phyloP scores from a whole-genome alignment of 1,140 invertebrate genomes.

The Metaphire vulgaris region DNA sequence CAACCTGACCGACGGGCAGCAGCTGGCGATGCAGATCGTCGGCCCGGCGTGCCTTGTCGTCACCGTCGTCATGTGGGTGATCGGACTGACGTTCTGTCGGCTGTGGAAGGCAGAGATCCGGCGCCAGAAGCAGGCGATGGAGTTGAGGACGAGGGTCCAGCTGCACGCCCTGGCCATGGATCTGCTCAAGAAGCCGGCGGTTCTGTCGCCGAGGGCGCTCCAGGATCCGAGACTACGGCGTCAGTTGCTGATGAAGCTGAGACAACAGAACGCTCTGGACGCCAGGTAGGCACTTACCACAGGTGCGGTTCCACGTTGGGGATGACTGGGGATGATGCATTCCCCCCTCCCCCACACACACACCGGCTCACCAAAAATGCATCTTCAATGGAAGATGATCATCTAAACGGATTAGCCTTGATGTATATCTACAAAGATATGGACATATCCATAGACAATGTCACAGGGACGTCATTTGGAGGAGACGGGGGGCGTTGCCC shows the following conservation, averaged over 20 bases:
- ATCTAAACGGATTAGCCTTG: too few species aligned
- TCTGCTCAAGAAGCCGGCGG: conserved; percentile 26
- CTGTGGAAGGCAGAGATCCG: conserved; percentile 19
- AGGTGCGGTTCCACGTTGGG: too few species aligned
- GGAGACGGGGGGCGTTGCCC: too few species aligned
- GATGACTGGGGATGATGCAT: too few species aligned
- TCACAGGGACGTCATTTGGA: too few species aligned
- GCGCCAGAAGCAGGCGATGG: conserved; percentile 26
- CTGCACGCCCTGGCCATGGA: conserved; percentile 28
- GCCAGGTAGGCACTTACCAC: too few species aligned
- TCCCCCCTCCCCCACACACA: too few species aligned
- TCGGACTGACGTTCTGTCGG: conserved; percentile 21
- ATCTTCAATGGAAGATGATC: too few species aligned
- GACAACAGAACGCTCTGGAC: conserved; percentile 25
- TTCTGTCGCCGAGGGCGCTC: conserved; percentile 15
- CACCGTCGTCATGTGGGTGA: conserved; percentile 27
- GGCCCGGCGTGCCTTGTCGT: conserved; percentile 21
- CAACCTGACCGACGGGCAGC: neutral
- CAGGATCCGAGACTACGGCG: conserved; percentile 22
- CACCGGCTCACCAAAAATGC: too few species aligned
- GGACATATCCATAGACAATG: too few species aligned
- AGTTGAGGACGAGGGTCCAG: conserved; percentile 23
- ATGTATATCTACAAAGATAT: too few species aligned
- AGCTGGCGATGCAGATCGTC: conserved; percentile 22
- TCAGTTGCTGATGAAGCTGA: conserved; percentile 26